Percentiles rank a stretch among this genome's conserved stretches.
These are phyloP conservation scores for Heliothis peltigera DNA, from an alignment of 2,888 invertebrate genomes.

Conservation along the genomic window DNA sequence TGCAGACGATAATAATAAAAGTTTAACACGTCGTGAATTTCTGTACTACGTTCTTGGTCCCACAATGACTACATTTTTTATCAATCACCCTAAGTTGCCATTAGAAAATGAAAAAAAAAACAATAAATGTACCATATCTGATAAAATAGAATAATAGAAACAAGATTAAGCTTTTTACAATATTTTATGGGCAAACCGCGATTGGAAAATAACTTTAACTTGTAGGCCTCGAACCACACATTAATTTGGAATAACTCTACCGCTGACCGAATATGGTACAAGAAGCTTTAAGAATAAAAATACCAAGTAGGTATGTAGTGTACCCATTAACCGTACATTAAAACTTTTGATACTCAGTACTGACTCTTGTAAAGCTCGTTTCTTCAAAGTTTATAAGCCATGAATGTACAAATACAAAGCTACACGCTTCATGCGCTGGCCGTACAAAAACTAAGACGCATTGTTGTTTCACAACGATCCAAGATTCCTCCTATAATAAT, in stretches of 20 bases:
- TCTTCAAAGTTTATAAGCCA: constrained; percentile 23
- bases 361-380: constrained; percentile 23
- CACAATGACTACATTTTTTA: constrained; percentile 16
- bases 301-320: too few species aligned
- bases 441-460: constrained; percentile 46
- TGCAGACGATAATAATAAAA: constrained; percentile 6
- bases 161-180: background rate
- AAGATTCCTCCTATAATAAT: constrained; percentile 48
- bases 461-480: constrained; percentile 54
- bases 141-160: constrained; percentile 12
- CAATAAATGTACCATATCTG: background rate
- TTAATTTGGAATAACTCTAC: too few species aligned
- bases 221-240: too few species aligned
- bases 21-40: constrained; percentile 7
- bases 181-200: too few species aligned
- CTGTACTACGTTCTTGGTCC: background rate
- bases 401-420: constrained; percentile 42
- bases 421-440: constrained; percentile 24
- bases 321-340: constrained; percentile 8
- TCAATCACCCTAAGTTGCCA: constrained; percentile 7
- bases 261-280: background rate
- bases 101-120: constrained; percentile 10
- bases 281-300: background rate
- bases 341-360: constrained; percentile 15
- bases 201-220: too few species aligned